These are phyloP conservation scores for Latheticus oryzae DNA, from an alignment of 2,888 invertebrate genomes.

Conservation along the genomic window DNA sequence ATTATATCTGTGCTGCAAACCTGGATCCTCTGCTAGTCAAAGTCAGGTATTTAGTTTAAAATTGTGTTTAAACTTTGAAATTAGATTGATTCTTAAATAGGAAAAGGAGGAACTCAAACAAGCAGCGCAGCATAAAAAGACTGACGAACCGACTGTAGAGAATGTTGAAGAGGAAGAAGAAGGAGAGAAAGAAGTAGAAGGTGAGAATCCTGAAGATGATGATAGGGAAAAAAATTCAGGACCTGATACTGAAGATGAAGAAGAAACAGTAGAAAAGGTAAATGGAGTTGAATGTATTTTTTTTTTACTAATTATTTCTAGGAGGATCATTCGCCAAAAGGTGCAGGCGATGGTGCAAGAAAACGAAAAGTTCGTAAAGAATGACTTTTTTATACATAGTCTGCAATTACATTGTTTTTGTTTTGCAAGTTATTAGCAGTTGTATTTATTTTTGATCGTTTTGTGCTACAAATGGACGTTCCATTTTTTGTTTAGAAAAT, in stretches of 20 bases:
- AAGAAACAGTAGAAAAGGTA: conserved; percentile 52
- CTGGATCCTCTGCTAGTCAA: conserved; percentile 59
- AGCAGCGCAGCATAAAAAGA: conserved; percentile 75
- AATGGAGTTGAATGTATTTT: too few species aligned
- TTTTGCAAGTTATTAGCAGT: conserved; percentile 43
- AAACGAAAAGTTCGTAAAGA: conserved; percentile 63
- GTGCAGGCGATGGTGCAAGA: conserved; percentile 56
- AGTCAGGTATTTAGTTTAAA: conserved; percentile 47
- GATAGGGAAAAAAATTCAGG: conserved; percentile 59
- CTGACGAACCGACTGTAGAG: conserved; percentile 76
- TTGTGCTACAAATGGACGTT: conserved; percentile 36
- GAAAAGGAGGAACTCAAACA: conserved; percentile 66
- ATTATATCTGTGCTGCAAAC: conserved; percentile 84
- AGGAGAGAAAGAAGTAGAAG: conserved; percentile 59
- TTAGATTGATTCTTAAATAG: conserved; percentile 53
- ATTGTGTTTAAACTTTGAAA: conserved; percentile 11
- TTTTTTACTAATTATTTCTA: conserved; percentile 4
- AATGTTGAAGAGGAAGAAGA: conserved; percentile 66
- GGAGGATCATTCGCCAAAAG: conserved; percentile 37
- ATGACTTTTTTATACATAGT: conserved; percentile 46
- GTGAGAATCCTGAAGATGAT: conserved; percentile 59
- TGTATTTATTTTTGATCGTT: conserved; percentile 43
- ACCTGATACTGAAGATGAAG: conserved; percentile 56
- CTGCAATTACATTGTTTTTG: conserved; percentile 37
- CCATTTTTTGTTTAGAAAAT: conserved; percentile 26